A percentile compares a stretch with the other conserved stretches of the same genome.
Conservation (phyloP, 2,113 vertebrate species). For the Lathamus discolor region DNA sequence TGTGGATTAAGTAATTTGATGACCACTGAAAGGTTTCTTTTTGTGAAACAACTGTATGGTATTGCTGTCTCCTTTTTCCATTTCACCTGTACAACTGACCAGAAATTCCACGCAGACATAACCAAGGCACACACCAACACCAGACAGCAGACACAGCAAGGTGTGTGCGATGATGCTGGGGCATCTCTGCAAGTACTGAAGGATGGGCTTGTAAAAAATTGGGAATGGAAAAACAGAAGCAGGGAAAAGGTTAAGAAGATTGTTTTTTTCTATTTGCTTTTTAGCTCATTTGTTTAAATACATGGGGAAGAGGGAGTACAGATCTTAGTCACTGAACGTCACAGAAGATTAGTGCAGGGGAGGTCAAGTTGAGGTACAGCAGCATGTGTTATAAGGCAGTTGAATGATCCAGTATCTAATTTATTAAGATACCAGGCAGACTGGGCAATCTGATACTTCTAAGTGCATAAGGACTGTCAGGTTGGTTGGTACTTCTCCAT, state of each 20-base stretch:
- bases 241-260: neutral
- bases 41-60: slow-evolving; percentile 33
- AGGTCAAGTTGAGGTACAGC: neutral
- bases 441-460: neutral
- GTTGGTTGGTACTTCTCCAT: neutral
- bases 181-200: neutral
- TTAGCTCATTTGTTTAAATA: neutral
- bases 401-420: neutral
- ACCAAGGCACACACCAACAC: neutral
- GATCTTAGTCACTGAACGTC: neutral
- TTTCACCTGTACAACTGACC: slow-evolving; percentile 6
- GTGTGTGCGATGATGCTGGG: neutral
- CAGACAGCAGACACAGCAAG: neutral
- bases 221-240: neutral
- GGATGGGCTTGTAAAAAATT: neutral
- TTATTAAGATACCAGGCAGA: neutral
- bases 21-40: slow-evolving; percentile 36
- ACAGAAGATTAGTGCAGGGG: neutral
- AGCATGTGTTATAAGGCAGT: neutral
- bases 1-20: slow-evolving; percentile 61
- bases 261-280: neutral
- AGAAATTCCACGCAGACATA: neutral
- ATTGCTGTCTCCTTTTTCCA: slow-evolving; percentile 14
- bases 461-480: fast-evolving
- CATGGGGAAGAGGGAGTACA: neutral